phyloP scores from a whole-genome alignment of 2,888 invertebrate species.

The Cyaniris semiargus region DNA sequence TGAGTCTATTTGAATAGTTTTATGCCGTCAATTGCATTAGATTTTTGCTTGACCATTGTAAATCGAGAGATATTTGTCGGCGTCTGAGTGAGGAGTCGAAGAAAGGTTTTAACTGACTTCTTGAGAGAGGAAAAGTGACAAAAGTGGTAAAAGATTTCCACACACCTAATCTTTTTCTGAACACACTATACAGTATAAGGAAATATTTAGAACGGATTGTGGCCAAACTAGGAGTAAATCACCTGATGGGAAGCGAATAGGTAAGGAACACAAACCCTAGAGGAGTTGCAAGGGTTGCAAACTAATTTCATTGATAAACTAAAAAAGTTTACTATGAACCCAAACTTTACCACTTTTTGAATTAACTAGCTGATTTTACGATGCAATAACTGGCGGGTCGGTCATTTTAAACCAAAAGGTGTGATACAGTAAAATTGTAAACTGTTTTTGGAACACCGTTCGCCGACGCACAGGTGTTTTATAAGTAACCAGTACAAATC shows the following conservation, averaged over 20 bases:
- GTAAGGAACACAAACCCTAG: too few relatives aligned
- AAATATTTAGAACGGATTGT: too few relatives aligned
- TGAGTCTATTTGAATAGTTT: conserved; percentile 3
- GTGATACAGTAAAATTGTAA: conserved; percentile 76
- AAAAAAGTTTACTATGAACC: background rate
- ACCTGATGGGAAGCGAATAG: too few relatives aligned
- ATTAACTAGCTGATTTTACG: conserved; percentile 53
- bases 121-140: background rate
- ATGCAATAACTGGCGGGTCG: conserved; percentile 71
- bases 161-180: too few relatives aligned
- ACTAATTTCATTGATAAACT: background rate
- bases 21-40: background rate
- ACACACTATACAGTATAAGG: too few relatives aligned
- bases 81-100: background rate
- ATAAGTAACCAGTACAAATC: conserved; percentile 33
- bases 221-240: too few relatives aligned
- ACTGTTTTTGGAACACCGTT: conserved; percentile 47
- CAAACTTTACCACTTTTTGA: background rate
- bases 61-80: background rate
- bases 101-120: background rate
- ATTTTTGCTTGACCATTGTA: background rate
- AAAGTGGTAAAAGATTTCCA: too few relatives aligned
- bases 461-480: conserved; percentile 63
- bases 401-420: conserved; percentile 61
- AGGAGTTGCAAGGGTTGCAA: too few relatives aligned